Percentiles rank a stretch among this genome's conserved stretches.
Evolutionary conservation across 2,113 vertebrate species (phyloP).

Genomic region (Mobula birostris): DNA sequence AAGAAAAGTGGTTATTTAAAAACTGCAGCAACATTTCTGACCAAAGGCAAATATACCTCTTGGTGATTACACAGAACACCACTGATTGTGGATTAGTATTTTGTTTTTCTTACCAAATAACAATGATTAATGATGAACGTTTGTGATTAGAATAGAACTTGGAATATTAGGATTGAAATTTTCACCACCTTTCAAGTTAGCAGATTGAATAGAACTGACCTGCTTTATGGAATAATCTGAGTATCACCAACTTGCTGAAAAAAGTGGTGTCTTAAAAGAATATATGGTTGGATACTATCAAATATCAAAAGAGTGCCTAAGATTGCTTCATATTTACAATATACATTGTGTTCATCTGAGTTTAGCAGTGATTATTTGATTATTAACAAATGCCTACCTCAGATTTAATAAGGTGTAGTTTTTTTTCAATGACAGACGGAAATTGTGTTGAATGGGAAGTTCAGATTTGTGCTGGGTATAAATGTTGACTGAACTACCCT

Average conservation of each 20-base stretch:
- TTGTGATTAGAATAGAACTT: neutral
- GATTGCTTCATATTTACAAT: neutral
- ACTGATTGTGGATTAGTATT: neutral
- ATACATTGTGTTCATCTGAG: neutral
- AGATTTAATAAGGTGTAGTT: constrained; percentile 9
- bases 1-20: neutral
- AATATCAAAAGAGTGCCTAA: neutral
- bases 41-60: neutral
- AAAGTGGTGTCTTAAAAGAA: neutral
- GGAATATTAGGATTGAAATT: neutral
- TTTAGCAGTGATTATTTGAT: constrained; percentile 14
- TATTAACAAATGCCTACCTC: neutral
- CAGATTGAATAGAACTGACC: neutral
- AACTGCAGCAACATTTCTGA: neutral
- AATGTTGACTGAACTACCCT: constrained; percentile 3
- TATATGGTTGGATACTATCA: too few relatives aligned
- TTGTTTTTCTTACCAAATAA: neutral
- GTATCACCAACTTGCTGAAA: neutral
- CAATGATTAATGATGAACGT: neutral
- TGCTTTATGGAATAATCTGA: neutral
- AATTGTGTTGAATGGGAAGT: constrained; percentile 16
- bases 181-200: neutral
- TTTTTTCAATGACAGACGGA: neutral
- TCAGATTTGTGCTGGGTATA: neutral
- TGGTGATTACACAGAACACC: neutral